Percentiles rank a stretch among this genome's conserved stretches.
phyloP scores from a whole-genome alignment of 2,113 vertebrate species.

The Anser cygnoides region DNA sequence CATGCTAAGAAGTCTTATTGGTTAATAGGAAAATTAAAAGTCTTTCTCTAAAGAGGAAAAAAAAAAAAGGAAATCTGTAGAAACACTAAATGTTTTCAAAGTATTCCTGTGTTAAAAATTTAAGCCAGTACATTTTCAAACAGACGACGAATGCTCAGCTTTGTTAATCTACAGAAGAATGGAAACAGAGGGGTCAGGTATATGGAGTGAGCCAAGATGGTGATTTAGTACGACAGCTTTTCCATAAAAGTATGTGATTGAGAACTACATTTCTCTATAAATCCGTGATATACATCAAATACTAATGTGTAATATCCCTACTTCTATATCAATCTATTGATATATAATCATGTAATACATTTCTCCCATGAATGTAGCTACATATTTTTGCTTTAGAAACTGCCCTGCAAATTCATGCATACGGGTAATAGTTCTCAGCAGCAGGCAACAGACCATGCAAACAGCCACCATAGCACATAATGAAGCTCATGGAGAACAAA shows the following conservation, averaged over 20 bases:
- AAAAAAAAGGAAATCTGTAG: background rate
- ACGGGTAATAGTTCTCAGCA: constrained; percentile 56
- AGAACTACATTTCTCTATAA: constrained; percentile 59
- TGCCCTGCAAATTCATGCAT: constrained; percentile 60
- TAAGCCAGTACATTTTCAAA: background rate
- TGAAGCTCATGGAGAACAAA: constrained; percentile 40
- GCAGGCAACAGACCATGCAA: constrained; percentile 65
- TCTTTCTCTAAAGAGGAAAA: background rate
- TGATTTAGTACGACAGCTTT: constrained; percentile 63
- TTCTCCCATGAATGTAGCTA: constrained; percentile 25
- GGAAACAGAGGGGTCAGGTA: constrained; percentile 23
- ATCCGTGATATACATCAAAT: constrained; percentile 57
- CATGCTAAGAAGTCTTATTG: background rate
- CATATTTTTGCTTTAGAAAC: constrained; percentile 63
- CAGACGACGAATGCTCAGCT: background rate
- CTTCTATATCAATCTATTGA: constrained; percentile 65
- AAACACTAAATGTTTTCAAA: background rate
- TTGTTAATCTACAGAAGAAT: constrained; percentile 15
- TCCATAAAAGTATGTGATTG: constrained; percentile 61
- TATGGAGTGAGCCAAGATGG: background rate
- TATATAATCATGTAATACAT: constrained; percentile 46
- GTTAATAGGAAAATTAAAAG: background rate
- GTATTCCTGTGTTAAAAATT: background rate
- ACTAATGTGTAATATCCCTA: constrained; percentile 50
- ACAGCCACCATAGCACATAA: constrained; percentile 61